Percentiles rank a stretch among this genome's conserved stretches.
phyloP scores from a whole-genome alignment of 2,113 vertebrate genomes.

The Nycticryphes semicollaris region DNA sequence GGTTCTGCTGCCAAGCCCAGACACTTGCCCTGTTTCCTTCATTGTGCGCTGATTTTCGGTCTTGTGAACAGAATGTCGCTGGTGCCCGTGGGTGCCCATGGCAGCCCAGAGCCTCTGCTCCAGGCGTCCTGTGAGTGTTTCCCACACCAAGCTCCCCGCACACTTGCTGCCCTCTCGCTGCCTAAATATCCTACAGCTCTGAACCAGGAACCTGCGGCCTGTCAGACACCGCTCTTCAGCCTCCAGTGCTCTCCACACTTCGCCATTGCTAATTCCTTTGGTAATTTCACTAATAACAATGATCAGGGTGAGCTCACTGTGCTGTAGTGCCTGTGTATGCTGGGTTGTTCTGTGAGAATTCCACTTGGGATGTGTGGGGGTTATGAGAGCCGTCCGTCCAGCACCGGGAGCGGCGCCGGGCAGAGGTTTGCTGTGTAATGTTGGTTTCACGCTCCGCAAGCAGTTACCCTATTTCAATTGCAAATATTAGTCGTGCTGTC shows the following conservation, averaged over 20 bases:
- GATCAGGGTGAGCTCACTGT: not conserved
- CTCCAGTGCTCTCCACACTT: not conserved
- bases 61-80: not conserved
- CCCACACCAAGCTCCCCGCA: fast-evolving
- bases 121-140: fast-evolving
- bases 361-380: not conserved
- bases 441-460: not conserved
- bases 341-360: not conserved
- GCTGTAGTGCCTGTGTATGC: not conserved
- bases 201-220: not conserved
- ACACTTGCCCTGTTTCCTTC: not conserved
- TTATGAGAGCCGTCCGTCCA: not conserved
- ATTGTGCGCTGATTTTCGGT: not conserved
- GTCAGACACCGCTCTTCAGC: not conserved
- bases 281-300: conserved; percentile 25
- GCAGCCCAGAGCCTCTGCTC: not conserved
- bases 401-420: not conserved
- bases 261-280: conserved; percentile 24
- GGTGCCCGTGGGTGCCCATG: fast-evolving
- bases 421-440: not conserved
- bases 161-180: fast-evolving
- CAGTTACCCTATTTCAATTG: not conserved
- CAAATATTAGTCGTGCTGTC: not conserved
- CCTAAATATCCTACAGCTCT: not conserved
- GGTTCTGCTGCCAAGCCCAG: not conserved